A percentile compares a stretch with the other conserved stretches of the same genome.
Conservation (phyloP, 1,140 invertebrate genomes). For the Bombus haemorrhoidalis region DNA sequence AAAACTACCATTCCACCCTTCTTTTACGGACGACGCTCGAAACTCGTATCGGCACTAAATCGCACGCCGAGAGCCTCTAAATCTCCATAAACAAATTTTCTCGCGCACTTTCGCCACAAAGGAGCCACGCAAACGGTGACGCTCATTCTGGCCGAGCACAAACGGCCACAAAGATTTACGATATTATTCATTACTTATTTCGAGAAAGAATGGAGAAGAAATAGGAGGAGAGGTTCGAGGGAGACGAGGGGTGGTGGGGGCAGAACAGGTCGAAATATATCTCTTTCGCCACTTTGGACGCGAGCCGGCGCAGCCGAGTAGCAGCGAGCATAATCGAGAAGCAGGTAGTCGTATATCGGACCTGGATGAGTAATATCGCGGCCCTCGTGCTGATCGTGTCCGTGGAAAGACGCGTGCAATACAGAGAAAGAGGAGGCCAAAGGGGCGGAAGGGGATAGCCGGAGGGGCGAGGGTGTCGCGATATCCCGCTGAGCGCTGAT, state of each 20-base stretch:
- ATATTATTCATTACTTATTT: constrained; percentile 58
- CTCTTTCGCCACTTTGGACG: constrained; percentile 59
- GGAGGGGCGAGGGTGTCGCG: constrained; percentile 75
- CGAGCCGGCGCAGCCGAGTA: constrained; percentile 58
- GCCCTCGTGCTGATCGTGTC: constrained; percentile 57
- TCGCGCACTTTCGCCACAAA: constrained; percentile 44
- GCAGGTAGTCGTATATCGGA: constrained; percentile 67
- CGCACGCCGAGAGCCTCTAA: constrained; percentile 8
- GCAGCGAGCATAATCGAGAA: constrained; percentile 65
- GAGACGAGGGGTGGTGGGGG: background rate
- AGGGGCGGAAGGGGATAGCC: constrained; percentile 26
- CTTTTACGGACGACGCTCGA: background rate
- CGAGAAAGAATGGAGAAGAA: constrained; percentile 36
- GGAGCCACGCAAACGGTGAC: constrained; percentile 13
- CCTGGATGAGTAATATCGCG: constrained; percentile 66
- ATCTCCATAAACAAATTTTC: constrained; percentile 49
- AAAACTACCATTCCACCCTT: background rate
- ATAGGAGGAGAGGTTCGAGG: background rate
- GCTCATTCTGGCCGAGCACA: background rate
- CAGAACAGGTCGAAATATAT: constrained; percentile 53
- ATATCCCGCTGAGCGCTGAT: constrained; percentile 78
- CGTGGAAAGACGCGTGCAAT: constrained; percentile 71
- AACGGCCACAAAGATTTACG: constrained; percentile 32
- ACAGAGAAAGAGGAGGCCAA: constrained; percentile 46
- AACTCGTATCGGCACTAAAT: background rate